These are phyloP conservation scores for Habroteleia sp. DNA, from an alignment of 2,888 invertebrate species.

Conservation along the genomic window DNA sequence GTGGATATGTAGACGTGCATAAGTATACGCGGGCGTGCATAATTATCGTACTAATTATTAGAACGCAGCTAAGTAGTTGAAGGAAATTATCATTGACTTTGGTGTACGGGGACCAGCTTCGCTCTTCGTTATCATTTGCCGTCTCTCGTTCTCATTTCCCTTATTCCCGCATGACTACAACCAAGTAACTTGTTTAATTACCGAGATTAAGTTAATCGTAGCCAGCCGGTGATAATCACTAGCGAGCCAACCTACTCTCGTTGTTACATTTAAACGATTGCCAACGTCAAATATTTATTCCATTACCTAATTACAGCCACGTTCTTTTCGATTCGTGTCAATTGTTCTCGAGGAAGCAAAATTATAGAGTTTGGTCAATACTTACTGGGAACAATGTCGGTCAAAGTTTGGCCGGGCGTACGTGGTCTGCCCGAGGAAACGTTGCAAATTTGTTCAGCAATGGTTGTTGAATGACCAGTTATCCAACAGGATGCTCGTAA, in stretches of 20 bases:
- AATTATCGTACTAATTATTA: conserved; percentile 80
- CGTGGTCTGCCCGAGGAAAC: conserved; percentile 15
- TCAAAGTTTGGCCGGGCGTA: conserved; percentile 9
- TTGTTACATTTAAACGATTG: conserved; percentile 44
- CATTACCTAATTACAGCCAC: conserved; percentile 31
- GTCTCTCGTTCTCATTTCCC: conserved; percentile 65
- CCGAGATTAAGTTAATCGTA: conserved; percentile 80
- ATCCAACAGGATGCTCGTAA: background rate
- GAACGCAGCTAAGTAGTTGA: conserved; percentile 77
- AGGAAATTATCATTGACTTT: conserved; percentile 77
- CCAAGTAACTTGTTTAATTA: conserved; percentile 79
- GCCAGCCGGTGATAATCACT: conserved; percentile 77
- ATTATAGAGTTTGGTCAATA: no score
- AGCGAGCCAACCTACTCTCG: conserved; percentile 67
- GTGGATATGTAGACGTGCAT: conserved; percentile 63
- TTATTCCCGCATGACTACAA: conserved; percentile 75
- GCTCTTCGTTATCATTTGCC: conserved; percentile 55
- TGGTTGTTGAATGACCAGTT: conserved; percentile 11
- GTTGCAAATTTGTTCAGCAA: conserved; percentile 20
- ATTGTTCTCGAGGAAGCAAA: no score
- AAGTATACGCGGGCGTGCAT: conserved; percentile 73
- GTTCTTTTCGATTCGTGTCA: background rate
- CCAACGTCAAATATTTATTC: conserved; percentile 45
- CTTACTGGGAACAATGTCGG: conserved; percentile 49
- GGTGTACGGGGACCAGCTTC: conserved; percentile 65